Conservation (phyloP, 2,888 invertebrate genomes). For the Lathronympha strigana region DNA sequence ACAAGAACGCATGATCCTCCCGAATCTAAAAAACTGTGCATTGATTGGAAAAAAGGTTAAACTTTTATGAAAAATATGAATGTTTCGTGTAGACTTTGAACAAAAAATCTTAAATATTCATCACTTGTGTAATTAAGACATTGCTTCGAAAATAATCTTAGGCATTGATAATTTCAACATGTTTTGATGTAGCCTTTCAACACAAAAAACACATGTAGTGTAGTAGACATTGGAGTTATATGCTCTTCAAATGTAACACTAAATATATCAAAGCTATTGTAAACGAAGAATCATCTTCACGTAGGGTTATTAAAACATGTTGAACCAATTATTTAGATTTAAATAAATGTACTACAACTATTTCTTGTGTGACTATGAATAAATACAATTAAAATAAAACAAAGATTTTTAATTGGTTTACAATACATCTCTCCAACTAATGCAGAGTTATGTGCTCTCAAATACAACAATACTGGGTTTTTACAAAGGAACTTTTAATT, state of each 20-base stretch:
- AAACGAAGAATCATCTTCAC: conserved; percentile 46
- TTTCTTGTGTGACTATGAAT: conserved; percentile 72
- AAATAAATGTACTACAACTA: conserved; percentile 64
- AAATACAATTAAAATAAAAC: conserved; percentile 60
- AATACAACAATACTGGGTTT: background rate
- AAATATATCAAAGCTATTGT: conserved; percentile 41
- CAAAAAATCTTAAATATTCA: conserved; percentile 38
- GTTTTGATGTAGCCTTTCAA: conserved; percentile 60
- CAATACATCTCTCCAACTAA: conserved; percentile 6
- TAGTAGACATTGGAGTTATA: conserved; percentile 45
- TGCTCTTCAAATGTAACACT: conserved; percentile 15
- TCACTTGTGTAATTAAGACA: conserved; percentile 43
- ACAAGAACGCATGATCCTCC: conserved; percentile 30
- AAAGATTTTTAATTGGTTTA: conserved; percentile 59
- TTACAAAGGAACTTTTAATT: background rate
- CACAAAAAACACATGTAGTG: conserved; percentile 50
- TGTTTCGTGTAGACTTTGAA: conserved; percentile 40
- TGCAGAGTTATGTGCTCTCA: background rate
- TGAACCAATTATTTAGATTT: conserved; percentile 56
- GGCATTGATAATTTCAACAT: conserved; percentile 62
- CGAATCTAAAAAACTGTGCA: conserved; percentile 19
- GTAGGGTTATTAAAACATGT: conserved; percentile 65
- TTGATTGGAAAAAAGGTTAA: conserved; percentile 32
- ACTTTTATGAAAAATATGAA: conserved; percentile 38
- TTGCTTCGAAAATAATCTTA: conserved; percentile 56